Evolutionary conservation across 2,113 vertebrate species (phyloP), one percentile per base, ranked within the genome.

Genomic region (Sylvia atricapilla): DNA sequence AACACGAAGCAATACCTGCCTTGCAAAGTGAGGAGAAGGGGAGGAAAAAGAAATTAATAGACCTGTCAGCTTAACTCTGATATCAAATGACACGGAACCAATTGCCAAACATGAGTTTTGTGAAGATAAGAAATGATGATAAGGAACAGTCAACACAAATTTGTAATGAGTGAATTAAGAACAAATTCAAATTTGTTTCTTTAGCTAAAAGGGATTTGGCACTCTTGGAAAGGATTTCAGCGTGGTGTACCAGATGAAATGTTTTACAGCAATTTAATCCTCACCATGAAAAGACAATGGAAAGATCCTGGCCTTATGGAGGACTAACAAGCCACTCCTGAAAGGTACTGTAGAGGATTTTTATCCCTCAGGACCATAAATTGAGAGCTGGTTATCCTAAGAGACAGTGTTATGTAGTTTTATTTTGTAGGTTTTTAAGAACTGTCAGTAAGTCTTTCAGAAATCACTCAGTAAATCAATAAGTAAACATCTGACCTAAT

Each of bases 21-120:
- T 91, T 49, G 73, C 52, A 64, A 83, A 93, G 23, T 14, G 41
- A 85, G 66, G n/a, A n/a, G 11, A 27, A 76, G 6, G 13, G 47
- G 31, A 82, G 31, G 21, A 68, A 87, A 74, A 76, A n/a, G 33
- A 93, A 94, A 90, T 93, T 87, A 94, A 94, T 49, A 90, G 90
- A 83, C 62, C 92, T 93, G 87, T 69, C 20, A 15, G 78, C 41
- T 94, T 89, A 94, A 79, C 78, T 88, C 67, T 56, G 84, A 37
- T 64, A 87, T 56, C 74, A 90, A 93, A 79, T 64, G 66, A 76
- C 78, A 79, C 5, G 44, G 56, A 93, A 87, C 15, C 78, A 68
- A 90, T 73, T 83, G 74, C 70, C 69, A 90, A 87, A 79, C 41
- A 49, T 11, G 25, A 85, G 58, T 85, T 90, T 47, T 56, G 49